Conservation (phyloP, 2,797 vertebrate genomes). For the Sebastes cheni region DNA sequence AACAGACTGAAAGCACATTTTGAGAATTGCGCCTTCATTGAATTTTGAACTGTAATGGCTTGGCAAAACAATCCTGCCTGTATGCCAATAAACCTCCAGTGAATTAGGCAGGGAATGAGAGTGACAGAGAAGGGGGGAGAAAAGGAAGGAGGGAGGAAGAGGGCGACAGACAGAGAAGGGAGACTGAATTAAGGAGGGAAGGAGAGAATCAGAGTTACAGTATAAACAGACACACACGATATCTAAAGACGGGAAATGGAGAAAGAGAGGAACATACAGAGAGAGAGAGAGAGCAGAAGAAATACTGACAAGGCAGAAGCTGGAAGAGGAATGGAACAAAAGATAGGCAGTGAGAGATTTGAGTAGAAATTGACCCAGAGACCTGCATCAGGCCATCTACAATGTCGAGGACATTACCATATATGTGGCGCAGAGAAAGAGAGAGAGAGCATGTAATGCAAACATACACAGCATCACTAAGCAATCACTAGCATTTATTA, state of each 20-base stretch:
- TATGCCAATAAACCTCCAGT: slow-evolving; percentile 77
- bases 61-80: slow-evolving; percentile 78
- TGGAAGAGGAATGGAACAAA: slow-evolving; percentile 50
- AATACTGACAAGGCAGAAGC: slow-evolving; percentile 66
- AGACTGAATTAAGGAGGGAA: slow-evolving; percentile 41
- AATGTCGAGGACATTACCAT: slow-evolving; percentile 38
- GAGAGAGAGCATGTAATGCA: slow-evolving; percentile 47
- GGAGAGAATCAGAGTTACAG: slow-evolving; percentile 51
- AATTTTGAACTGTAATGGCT: slow-evolving; percentile 81
- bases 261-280: slow-evolving; percentile 52
- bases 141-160: slow-evolving; percentile 18
- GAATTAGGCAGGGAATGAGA: slow-evolving; percentile 72
- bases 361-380: slow-evolving; percentile 59
- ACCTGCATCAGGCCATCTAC: slow-evolving; percentile 46
- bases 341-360: slow-evolving; percentile 47
- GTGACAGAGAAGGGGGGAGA: slow-evolving; percentile 43
- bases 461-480: slow-evolving; percentile 57
- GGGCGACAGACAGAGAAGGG: slow-evolving; percentile 31
- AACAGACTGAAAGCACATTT: slow-evolving; percentile 70
- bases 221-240: slow-evolving; percentile 61
- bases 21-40: slow-evolving; percentile 77
- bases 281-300: slow-evolving; percentile 51
- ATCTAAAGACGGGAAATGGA: slow-evolving; percentile 60
- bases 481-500: slow-evolving; percentile 62
- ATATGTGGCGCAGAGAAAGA: slow-evolving; percentile 20